Conservation (phyloP, 2,797 vertebrate species). For the Muscicapa comitata region DNA sequence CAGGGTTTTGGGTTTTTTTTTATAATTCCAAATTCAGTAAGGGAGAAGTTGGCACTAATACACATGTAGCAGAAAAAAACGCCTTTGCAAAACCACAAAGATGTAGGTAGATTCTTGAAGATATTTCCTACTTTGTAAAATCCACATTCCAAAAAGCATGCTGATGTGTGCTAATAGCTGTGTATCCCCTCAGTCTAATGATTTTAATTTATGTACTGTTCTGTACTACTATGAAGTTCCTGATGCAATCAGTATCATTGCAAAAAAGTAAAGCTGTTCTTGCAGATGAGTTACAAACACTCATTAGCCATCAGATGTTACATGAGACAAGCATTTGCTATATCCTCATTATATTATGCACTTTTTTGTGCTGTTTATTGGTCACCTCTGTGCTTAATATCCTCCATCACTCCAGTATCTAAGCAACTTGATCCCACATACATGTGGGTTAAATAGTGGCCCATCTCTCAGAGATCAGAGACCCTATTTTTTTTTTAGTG, state of each 20-base stretch:
- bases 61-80: background rate
- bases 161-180: constrained; percentile 13
- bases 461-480: background rate
- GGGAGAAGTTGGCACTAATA: background rate
- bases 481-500: background rate
- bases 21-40: background rate
- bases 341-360: background rate
- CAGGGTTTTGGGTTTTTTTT: background rate
- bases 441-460: background rate
- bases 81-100: background rate
- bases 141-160: background rate
- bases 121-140: constrained; percentile 30
- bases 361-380: background rate
- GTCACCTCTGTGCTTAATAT: background rate
- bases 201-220: constrained; percentile 62
- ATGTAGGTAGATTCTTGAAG: background rate
- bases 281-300: constrained; percentile 53
- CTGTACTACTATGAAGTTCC: constrained; percentile 45
- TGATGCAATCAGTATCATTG: constrained; percentile 58
- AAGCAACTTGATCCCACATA: background rate
- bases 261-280: constrained; percentile 55
- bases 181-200: constrained; percentile 33
- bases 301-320: constrained; percentile 57
- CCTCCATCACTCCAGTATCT: background rate
- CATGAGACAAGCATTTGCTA: constrained; percentile 8